phyloP scores from a whole-genome alignment of 1,140 invertebrate species.

The Pteromalus puparum region DNA sequence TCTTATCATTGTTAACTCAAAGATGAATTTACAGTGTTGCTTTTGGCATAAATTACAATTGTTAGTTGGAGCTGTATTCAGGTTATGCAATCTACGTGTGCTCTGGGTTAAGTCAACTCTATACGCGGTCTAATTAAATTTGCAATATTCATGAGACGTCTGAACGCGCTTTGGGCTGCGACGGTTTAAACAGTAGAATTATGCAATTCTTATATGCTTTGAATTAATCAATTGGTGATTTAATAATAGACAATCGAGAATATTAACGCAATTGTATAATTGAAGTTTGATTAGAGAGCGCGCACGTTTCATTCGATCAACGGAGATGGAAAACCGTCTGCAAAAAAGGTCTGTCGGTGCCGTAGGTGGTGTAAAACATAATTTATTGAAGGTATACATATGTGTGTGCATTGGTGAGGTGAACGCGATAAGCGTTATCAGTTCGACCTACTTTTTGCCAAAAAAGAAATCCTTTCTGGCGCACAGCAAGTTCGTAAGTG shows the following conservation, averaged over 20 bases:
- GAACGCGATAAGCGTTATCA: conserved; percentile 39
- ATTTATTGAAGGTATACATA: not conserved
- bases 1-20: not conserved
- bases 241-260: no score
- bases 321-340: not conserved
- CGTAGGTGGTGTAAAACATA: not conserved
- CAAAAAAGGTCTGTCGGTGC: not conserved
- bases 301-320: not conserved
- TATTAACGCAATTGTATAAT: no score
- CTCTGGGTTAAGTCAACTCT: not conserved
- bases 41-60: not conserved
- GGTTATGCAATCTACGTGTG: not conserved
- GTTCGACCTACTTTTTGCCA: conserved; percentile 42
- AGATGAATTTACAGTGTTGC: not conserved
- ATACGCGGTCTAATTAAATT: not conserved
- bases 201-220: no score
- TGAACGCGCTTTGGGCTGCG: no score
- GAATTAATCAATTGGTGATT: no score
- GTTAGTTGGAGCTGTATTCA: not conserved
- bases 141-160: not conserved
- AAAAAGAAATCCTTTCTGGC: conserved; percentile 18
- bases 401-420: not conserved
- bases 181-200: no score
- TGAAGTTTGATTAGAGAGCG: no score
- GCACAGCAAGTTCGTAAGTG: not conserved